These are phyloP conservation scores for Laupala kohalensis DNA, from an alignment of 1,140 invertebrate genomes.

Conservation along the genomic window DNA sequence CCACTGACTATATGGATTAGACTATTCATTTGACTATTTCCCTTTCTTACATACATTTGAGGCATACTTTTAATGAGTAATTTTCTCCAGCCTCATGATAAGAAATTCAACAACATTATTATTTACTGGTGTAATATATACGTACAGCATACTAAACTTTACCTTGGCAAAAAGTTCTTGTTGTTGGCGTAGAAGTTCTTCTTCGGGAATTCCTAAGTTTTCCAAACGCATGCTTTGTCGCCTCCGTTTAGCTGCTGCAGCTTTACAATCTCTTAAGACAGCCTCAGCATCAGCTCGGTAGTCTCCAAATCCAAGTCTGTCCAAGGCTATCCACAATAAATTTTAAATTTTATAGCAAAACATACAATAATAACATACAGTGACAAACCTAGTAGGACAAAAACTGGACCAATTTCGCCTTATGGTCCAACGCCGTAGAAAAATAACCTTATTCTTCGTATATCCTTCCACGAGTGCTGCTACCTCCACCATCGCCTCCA, in stretches of 20 bases:
- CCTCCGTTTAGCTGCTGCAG: conserved; percentile 84
- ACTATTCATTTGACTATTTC: too few relatives aligned
- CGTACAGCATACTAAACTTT: too few relatives aligned
- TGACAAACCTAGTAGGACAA: not conserved
- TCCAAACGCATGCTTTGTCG: conserved; percentile 87
- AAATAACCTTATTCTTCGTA: too few relatives aligned
- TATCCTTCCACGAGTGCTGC: too few relatives aligned
- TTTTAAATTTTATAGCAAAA: not conserved
- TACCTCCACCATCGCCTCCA: too few relatives aligned
- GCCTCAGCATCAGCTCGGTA: conserved; percentile 88
- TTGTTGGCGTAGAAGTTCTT: conserved; percentile 90
- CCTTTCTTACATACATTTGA: too few relatives aligned
- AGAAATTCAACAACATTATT: not conserved
- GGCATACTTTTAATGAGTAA: too few relatives aligned
- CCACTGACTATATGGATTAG: too few relatives aligned
- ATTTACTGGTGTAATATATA: not conserved
- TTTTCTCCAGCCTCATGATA: too few relatives aligned
- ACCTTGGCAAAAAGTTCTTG: conserved; percentile 95
- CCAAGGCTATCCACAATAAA: conserved; percentile 49
- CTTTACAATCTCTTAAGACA: conserved; percentile 90
- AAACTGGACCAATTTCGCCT: not conserved
- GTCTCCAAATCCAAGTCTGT: conserved; percentile 83
- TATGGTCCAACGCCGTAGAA: too few relatives aligned
- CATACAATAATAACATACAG: not conserved
- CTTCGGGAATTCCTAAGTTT: conserved; percentile 94